phyloP scores from a whole-genome alignment of 2,113 vertebrate genomes.

The Hiodon alosoides region DNA sequence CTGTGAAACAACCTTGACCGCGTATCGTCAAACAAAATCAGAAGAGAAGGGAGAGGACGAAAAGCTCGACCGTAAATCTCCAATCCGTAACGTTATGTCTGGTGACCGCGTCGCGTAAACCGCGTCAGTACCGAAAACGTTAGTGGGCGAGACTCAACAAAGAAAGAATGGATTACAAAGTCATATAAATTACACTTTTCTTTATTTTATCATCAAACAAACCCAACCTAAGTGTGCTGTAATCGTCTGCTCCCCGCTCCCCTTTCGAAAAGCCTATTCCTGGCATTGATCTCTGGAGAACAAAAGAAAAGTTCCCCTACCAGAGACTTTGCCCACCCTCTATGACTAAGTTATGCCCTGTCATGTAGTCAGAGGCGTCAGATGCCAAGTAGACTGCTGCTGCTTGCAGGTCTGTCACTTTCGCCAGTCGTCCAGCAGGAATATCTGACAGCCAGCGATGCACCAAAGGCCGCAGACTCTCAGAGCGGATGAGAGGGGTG shows the following conservation, averaged over 20 bases:
- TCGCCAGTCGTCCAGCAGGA: constrained; percentile 74
- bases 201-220: too few relatives aligned
- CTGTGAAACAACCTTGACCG: too few relatives aligned
- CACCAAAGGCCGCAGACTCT: constrained; percentile 69
- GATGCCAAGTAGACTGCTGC: constrained; percentile 75
- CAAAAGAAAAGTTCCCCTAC: constrained; percentile 56
- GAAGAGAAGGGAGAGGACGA: too few relatives aligned
- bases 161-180: too few relatives aligned
- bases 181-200: too few relatives aligned
- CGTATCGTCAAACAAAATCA: too few relatives aligned
- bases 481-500: constrained; percentile 73
- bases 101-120: too few relatives aligned
- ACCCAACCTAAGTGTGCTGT: background rate
- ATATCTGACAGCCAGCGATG: constrained; percentile 72
- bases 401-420: constrained; percentile 77
- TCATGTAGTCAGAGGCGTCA: constrained; percentile 76
- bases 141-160: too few relatives aligned
- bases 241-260: background rate
- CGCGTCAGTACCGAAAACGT: too few relatives aligned
- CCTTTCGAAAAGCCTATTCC: constrained; percentile 21
- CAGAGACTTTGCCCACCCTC: constrained; percentile 78
- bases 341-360: constrained; percentile 85
- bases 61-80: too few relatives aligned
- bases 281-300: constrained; percentile 30
- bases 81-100: too few relatives aligned